Conservation (phyloP, 2,888 invertebrate species). For the Xestia xanthographa region DNA sequence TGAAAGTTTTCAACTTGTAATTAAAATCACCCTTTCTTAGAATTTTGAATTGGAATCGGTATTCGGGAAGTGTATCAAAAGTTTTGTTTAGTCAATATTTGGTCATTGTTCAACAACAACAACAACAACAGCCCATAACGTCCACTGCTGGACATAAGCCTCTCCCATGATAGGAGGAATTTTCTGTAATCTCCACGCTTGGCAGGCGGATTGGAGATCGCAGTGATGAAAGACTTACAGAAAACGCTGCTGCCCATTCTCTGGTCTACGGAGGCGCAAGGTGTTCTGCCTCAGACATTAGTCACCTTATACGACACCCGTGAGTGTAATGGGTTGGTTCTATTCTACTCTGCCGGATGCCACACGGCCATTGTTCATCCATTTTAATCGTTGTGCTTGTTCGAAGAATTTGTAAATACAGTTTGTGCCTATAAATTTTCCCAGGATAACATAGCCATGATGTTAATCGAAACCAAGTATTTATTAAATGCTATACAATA, state of each 20-base stretch:
- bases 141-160: too few relatives aligned
- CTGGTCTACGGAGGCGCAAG: too few relatives aligned
- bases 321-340: too few relatives aligned
- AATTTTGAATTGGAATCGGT: background rate
- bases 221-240: too few relatives aligned
- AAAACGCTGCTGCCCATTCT: too few relatives aligned
- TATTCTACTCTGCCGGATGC: too few relatives aligned
- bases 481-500: background rate
- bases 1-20: constrained; percentile 25
- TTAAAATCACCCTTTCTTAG: constrained; percentile 34
- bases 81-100: constrained; percentile 13
- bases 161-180: too few relatives aligned
- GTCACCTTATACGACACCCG: too few relatives aligned
- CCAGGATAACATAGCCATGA: background rate
- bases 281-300: too few relatives aligned
- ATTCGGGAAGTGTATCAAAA: constrained; percentile 15
- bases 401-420: background rate
- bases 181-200: too few relatives aligned
- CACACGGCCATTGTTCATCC: constrained; percentile 10
- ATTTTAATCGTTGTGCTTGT: background rate
- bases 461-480: background rate
- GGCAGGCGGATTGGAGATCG: too few relatives aligned
- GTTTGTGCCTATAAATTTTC: background rate
- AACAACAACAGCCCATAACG: too few relatives aligned
- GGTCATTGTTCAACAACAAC: constrained; percentile 13